phyloP scores from a whole-genome alignment of 2,113 vertebrate species.

The Camelus dromedarius region DNA sequence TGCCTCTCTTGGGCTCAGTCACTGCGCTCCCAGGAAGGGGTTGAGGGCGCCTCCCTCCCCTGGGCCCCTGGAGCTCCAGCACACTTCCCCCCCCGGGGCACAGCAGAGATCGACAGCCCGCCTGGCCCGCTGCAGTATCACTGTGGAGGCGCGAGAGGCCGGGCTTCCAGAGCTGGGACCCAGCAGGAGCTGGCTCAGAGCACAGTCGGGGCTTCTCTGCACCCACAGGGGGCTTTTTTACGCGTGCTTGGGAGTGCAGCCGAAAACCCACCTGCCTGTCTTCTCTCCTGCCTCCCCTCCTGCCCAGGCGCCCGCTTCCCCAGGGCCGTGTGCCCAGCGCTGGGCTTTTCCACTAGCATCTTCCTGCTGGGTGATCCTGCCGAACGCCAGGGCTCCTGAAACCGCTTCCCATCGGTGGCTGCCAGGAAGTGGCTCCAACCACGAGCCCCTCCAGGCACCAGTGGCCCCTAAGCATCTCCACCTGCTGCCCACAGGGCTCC shows the following conservation, averaged over 20 bases:
- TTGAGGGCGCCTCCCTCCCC: background rate
- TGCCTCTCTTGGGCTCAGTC: conserved; percentile 1
- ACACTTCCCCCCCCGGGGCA: accelerated
- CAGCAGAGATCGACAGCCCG: background rate
- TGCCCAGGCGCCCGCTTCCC: background rate
- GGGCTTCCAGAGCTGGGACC: background rate
- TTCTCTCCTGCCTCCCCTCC: background rate
- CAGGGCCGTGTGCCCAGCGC: background rate
- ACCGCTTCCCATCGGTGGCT: background rate
- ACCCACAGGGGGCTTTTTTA: accelerated
- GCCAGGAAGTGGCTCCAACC: background rate
- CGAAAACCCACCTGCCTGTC: background rate
- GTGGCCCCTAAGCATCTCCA: background rate
- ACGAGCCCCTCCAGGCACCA: background rate
- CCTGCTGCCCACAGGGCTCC: background rate
- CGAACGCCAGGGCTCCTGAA: background rate
- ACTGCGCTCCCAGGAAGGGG: background rate
- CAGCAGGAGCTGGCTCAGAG: background rate
- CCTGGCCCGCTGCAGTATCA: accelerated
- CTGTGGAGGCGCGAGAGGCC: background rate
- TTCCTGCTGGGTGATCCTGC: background rate
- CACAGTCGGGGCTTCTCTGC: background rate
- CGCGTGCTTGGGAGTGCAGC: accelerated
- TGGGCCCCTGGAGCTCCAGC: background rate
- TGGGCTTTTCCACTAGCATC: background rate